Evolutionary conservation across 2,113 vertebrate genomes (phyloP), one percentile per base, ranked within the genome.

Genomic region (Pelobates fuscus): DNA sequence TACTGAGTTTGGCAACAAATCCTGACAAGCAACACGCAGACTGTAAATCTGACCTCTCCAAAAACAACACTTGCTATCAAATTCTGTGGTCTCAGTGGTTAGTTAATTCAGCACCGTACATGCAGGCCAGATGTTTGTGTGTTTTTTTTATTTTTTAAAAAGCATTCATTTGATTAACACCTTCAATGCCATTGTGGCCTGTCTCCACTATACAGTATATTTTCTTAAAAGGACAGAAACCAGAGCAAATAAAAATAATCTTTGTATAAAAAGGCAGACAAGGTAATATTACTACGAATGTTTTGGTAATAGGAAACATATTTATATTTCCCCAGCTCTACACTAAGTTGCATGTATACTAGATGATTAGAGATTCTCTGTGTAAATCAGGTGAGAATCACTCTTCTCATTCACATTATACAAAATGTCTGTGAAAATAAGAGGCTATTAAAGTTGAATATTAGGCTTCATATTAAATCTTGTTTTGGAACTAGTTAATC

Each of bases 51-150:
- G 68, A 54, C 68, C 68, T 17, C 3, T 5, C 12, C 12, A 49
- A 62, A 59, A 46, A 46, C 46, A 61, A 23, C 69, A 62, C 18
- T 15, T 10, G 24, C 70, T 52, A 54, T 65, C 62, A 44, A 8
- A 23, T 74, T 74, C 63, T 20, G 44, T 43, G 62, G 71, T 32
- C 62, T 26, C 71, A 41, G 61, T 23, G 71, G 71, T 46, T 74
- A 54, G 46, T 57, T 64, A 46, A 63, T 64, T 74, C 71, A 65
- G 46, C 61, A 65, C 57, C 41, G 65, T 57, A 74, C 71, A 65
- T 65, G 71, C 32, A 66, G 65, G 21, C 61, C 71, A 74, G 71
- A 66, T 74, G 62, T 65, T 27, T 65, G 61, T 43, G 71, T 58
- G 15, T 64, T 57, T 14, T 0, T 4, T 43, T 60, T 58, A 15